Evolutionary conservation across 1,140 invertebrate genomes (phyloP).

Genomic region (Caenorhabditis elegans): DNA sequence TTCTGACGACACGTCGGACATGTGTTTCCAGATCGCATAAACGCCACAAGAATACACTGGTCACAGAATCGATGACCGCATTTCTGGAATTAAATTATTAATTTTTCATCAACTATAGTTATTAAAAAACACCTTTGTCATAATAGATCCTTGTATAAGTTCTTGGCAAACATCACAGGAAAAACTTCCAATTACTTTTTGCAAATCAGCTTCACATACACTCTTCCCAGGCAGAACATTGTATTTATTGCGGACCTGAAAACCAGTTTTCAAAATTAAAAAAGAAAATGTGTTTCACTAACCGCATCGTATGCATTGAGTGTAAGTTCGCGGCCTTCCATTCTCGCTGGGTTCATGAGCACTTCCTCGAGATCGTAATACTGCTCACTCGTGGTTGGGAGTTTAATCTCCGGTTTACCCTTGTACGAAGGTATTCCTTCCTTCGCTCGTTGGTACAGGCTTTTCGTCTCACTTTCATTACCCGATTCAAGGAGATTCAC

Average conservation of each 20-base stretch:
- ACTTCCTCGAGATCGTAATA: not conserved
- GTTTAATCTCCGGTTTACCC: not conserved
- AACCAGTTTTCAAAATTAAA: not conserved
- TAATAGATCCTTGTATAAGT: not conserved
- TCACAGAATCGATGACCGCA: constrained; percentile 10
- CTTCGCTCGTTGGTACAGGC: not conserved
- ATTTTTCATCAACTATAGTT: not conserved
- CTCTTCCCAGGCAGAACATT: not conserved
- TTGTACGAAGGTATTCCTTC: not conserved
- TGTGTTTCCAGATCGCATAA: not conserved
- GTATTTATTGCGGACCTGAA: not conserved
- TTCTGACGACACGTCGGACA: constrained; percentile 3
- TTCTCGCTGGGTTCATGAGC: not conserved
- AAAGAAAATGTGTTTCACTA: not conserved
- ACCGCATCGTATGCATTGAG: not conserved
- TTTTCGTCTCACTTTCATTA: not conserved
- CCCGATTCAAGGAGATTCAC: not conserved
- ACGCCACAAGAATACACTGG: not conserved
- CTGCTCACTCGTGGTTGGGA: not conserved
- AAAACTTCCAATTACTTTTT: constrained; percentile 1
- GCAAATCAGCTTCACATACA: not conserved
- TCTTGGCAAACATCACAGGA: constrained; percentile 8
- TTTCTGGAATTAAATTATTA: not conserved
- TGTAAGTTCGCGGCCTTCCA: not conserved
- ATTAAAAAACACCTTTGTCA: not conserved